A percentile compares a stretch with the other conserved stretches of the same genome.
phyloP scores from a whole-genome alignment of 2,888 invertebrate species.

The Lumbricus terrestris region DNA sequence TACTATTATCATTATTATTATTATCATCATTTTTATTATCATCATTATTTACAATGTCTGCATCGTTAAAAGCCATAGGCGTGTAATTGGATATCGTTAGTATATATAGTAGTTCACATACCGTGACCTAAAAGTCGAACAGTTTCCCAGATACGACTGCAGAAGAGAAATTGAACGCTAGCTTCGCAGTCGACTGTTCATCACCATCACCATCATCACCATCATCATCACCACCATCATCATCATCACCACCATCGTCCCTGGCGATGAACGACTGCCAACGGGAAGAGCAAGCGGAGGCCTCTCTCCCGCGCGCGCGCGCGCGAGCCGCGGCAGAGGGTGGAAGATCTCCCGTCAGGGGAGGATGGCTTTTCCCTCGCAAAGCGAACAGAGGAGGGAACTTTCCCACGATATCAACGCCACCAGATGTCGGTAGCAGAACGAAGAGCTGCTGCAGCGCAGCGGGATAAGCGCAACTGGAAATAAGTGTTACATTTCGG shows the following conservation, averaged over 20 bases:
- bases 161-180: neutral
- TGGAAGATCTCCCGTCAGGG: neutral
- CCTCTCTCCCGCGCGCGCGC: neutral
- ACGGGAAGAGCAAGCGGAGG: neutral
- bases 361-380: neutral
- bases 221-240: neutral
- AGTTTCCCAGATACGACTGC: neutral
- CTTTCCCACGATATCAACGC: conserved; percentile 3
- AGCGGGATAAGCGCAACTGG: neutral
- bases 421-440: conserved; percentile 3
- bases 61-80: neutral
- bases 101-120: neutral
- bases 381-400: neutral
- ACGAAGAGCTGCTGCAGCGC: neutral
- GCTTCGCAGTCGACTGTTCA: neutral
- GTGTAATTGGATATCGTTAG: neutral
- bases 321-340: neutral
- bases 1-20: neutral
- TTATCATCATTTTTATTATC: neutral
- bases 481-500: neutral
- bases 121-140: neutral
- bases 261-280: neutral
- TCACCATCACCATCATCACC: neutral
- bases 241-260: neutral
- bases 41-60: neutral